Evolutionary conservation across 1,140 invertebrate species (phyloP).

Genomic region (Brachionus asplanchnoidis): DNA sequence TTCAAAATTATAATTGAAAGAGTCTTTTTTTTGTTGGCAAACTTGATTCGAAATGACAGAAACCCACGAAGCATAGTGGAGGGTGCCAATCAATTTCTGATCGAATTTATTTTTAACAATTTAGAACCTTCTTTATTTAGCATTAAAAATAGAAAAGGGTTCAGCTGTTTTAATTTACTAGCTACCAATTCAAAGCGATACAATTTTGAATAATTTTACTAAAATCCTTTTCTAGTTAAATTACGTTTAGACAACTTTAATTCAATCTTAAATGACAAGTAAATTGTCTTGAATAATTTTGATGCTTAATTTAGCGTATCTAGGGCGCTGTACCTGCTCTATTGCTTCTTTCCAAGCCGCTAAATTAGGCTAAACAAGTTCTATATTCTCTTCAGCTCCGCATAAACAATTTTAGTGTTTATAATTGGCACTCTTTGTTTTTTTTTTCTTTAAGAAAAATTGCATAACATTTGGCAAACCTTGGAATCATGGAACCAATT

Average conservation of each 20-base stretch:
- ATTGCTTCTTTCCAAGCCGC: not conserved
- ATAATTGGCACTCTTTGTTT: not conserved
- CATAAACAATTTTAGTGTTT: not conserved
- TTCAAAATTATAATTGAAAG: conserved; percentile 18
- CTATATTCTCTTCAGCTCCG: not conserved
- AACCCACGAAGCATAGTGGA: not conserved
- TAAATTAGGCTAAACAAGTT: not conserved
- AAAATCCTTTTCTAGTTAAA: conserved; percentile 1
- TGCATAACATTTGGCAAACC: not conserved
- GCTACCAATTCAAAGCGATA: not conserved
- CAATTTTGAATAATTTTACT: conserved; percentile 24
- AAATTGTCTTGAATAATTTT: conserved; percentile 15
- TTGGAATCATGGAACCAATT: not conserved
- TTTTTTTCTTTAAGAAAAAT: not conserved
- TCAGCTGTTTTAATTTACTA: not conserved
- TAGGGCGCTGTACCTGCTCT: not conserved
- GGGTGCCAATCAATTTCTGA: not conserved
- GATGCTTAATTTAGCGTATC: not conserved
- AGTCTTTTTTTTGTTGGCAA: not conserved
- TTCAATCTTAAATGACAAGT: conserved; percentile 4
- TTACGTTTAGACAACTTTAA: not conserved
- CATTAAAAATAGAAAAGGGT: conserved; percentile 30
- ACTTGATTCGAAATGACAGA: not conserved
- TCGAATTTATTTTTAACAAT: not conserved
- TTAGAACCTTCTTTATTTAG: not conserved